Base-by-base conservation (phyloP, 2,888 invertebrate species). In the Cerastis rubricosa region DNA sequence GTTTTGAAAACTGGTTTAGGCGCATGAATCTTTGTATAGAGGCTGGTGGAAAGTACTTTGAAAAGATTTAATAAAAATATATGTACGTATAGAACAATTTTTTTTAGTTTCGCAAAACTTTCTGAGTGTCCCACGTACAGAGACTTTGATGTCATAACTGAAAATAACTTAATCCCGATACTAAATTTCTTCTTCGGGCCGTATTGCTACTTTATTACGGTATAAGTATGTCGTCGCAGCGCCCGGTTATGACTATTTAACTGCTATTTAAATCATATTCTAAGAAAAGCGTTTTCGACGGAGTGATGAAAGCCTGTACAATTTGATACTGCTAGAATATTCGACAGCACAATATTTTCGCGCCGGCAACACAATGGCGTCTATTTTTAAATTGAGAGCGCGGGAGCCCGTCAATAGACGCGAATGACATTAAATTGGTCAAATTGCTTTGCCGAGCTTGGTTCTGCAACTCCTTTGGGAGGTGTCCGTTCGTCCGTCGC, bases 341-440 rank as follows among this genome's bases (percentile, higher is more conserved):
- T 83, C 78, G 71, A 72, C 70, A 59, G 75, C 74, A 83, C 85
- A 89, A 87, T 88, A 91, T 92, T 93, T 95, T 94, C 89, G 92
- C 93, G 91, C 91, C 87, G 88, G 90, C 89, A 93, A 91, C 91
- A 95, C 94, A 95, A 95, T 93, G 90, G 93, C 90, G 90, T 94
- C 94, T 94, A 95, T 96, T 95, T 96, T 96, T 94, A 93, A 95
- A 95, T 96, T 94, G 94, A 94, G 95, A 94, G 83, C 95, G 93
- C 93, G 94, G 92, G 93, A 94, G 93, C 90, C 92, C 93, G 93
- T 95, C 95, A 96, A 96, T 96, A 93, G 95, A 93, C 91, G 90
- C 92, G 95, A 94, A 95, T 94, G 94, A 95, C 94, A 95, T 95
- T 95, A 96, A 96, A 96, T 96, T 96, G 96, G 95, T 94, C 95